Evolutionary conservation across 1,140 invertebrate species (phyloP), one percentile per base, ranked within the genome.

Genomic region (Artemia franciscana): DNA sequence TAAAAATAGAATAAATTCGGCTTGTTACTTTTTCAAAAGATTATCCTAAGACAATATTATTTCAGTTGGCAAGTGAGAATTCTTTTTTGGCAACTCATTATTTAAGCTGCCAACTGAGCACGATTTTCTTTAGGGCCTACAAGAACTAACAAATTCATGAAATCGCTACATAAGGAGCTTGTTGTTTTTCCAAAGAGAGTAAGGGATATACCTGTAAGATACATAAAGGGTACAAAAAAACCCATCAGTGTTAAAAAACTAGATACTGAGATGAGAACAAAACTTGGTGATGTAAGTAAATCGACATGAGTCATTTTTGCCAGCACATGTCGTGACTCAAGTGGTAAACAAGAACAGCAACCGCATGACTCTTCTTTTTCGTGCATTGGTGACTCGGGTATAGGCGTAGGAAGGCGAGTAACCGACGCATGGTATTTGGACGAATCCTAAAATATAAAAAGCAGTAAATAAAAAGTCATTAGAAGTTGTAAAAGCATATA

Each of bases 201-300:
- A n/a, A n/a, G 39, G 21, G 9, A 63, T 56, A 78, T 77, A 74
- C 79, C 79, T 67, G 76, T 77, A 3, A 93, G 73, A 67, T 88
- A 97, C 72, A 87, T 81, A 70, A 92, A 96, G 1, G 94, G 94
- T 7, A 94, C 87, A 71, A 93, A 97, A 75, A 97, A 94, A 62
- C 93, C 93, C 76, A 92, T 81, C 83, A 97, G 87, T 0, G 90
- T 94, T 21, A 97, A 78, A 65, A 90, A 86, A 18, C 91, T 91
- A 64, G 88, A 86, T 23, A 91, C 67, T 9, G 87, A 83, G 15
- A 97, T 75, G 24, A 95, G 75, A 24, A 91, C 72, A 71, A 98
- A 98, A 0, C 89, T 84, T 0, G 86, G 86, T 60, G 88, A 90
- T 68, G 80, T 80, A 4, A 98, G 77, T 0, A 98, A 75, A 51